phyloP scores from a whole-genome alignment of 1,140 invertebrate species.

The Episyrphus balteatus region DNA sequence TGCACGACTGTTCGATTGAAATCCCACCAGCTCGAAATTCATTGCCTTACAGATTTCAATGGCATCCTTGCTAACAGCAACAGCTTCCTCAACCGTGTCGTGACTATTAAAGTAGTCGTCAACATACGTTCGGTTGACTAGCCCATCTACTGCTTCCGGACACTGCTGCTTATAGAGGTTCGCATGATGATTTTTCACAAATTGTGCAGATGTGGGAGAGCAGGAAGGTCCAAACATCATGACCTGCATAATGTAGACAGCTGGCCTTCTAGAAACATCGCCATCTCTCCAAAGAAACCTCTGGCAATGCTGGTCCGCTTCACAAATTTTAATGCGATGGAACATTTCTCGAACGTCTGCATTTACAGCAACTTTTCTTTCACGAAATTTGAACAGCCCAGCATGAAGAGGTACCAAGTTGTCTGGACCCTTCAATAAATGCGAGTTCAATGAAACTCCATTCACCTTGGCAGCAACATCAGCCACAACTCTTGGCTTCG shows the following conservation, averaged over 20 bases:
- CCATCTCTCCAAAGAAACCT: slow-evolving; percentile 21
- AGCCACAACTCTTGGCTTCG: slow-evolving; percentile 14
- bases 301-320: neutral
- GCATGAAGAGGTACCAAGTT: slow-evolving; percentile 14
- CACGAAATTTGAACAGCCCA: slow-evolving; percentile 21
- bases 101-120: no score
- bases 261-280: neutral
- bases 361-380: slow-evolving; percentile 12
- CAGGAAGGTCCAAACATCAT: slow-evolving; percentile 26
- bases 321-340: slow-evolving; percentile 10
- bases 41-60: neutral
- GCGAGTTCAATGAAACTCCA: slow-evolving; percentile 14
- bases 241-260: slow-evolving; percentile 11
- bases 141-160: slow-evolving; percentile 16
- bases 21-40: neutral
- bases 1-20: neutral
- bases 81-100: slow-evolving; percentile 7
- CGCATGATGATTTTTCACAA: slow-evolving; percentile 27
- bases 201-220: slow-evolving; percentile 23
- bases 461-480: slow-evolving; percentile 12
- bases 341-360: slow-evolving; percentile 33
- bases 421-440: slow-evolving; percentile 15
- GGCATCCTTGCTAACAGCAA: neutral
- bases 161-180: slow-evolving; percentile 7
- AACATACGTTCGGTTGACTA: no score